Evolutionary conservation across 2,113 vertebrate genomes (phyloP).

Genomic region (Bambusicola thoracicus): DNA sequence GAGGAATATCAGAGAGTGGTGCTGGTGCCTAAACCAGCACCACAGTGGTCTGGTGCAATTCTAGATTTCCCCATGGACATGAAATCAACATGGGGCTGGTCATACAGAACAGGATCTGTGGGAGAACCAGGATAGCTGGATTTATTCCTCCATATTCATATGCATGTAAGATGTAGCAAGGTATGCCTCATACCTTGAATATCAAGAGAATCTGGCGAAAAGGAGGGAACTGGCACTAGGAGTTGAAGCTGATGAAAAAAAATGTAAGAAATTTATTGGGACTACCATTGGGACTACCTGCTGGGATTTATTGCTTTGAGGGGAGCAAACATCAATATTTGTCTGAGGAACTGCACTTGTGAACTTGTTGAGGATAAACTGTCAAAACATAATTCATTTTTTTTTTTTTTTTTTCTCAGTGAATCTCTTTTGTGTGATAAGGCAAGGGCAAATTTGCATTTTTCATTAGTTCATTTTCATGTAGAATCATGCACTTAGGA

Average conservation of each 20-base stretch:
- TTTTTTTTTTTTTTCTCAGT: neutral
- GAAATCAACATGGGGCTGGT: neutral
- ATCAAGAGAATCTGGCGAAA: neutral
- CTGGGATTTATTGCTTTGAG: neutral
- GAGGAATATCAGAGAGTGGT: neutral
- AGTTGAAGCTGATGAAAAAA: neutral
- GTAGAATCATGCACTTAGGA: neutral
- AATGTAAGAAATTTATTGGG: neutral
- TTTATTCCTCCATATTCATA: rapidly evolving
- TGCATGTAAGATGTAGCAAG: neutral
- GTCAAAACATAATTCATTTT: neutral
- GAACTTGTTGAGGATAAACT: neutral
- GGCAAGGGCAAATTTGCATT: neutral
- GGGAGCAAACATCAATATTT: neutral
- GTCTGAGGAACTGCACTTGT: neutral
- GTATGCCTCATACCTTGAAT: neutral
- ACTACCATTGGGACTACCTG: neutral
- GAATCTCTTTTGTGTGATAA: neutral
- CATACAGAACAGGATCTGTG: rapidly evolving
- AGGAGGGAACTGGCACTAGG: neutral
- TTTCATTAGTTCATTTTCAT: neutral
- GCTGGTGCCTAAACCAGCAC: neutral
- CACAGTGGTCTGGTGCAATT: neutral
- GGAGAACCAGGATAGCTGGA: neutral
- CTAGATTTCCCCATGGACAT: neutral